Conservation (phyloP, 2,797 vertebrate genomes). For the Sebastes minor region DNA sequence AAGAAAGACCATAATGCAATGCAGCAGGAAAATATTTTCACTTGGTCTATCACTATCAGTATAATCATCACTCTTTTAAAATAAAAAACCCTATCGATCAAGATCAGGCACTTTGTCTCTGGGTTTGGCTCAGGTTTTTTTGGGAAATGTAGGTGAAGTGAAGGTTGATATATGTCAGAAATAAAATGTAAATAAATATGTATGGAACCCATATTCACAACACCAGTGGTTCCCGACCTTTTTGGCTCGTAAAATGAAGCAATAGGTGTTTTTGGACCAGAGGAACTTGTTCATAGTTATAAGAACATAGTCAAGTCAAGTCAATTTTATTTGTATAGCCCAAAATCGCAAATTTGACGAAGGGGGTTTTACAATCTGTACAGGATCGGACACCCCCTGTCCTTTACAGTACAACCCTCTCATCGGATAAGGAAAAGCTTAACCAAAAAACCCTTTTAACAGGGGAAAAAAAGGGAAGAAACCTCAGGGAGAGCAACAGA, state of each 20-base stretch:
- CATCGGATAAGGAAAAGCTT: too few relatives aligned
- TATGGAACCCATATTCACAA: background rate
- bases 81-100: background rate
- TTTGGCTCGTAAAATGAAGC: background rate
- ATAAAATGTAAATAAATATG: background rate
- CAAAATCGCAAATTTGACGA: too few relatives aligned
- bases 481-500: too few relatives aligned
- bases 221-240: background rate
- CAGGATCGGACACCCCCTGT: fast-evolving
- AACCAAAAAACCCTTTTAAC: too few relatives aligned
- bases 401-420: too few relatives aligned
- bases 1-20: background rate
- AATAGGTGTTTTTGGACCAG: background rate
- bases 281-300: too few relatives aligned
- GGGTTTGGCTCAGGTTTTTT: background rate
- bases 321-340: too few relatives aligned
- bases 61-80: background rate
- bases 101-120: background rate
- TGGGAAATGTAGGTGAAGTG: background rate
- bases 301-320: too few relatives aligned
- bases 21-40: background rate
- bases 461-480: too few relatives aligned
- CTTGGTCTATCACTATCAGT: background rate
- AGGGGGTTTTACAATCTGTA: too few relatives aligned
- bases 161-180: background rate